Evolutionary conservation across 2,888 invertebrate genomes (phyloP).

Genomic region (Cecidostiba fungosa): DNA sequence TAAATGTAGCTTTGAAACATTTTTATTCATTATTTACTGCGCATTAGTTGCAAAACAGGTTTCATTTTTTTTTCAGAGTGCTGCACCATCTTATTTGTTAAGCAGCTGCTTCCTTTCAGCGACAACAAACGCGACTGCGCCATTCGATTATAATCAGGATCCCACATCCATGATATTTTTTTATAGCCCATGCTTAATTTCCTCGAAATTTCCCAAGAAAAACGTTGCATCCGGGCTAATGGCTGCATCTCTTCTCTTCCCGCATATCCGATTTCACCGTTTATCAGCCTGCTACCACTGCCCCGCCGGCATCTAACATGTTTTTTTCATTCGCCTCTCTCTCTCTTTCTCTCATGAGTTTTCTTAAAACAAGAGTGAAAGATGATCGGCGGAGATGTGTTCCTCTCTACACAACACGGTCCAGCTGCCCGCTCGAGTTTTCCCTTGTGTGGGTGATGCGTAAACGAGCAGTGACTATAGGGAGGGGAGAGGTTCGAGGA

Average conservation of each 20-base stretch:
- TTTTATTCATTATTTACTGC: neutral
- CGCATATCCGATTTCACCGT: constrained; percentile 34
- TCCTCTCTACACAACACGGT: constrained; percentile 11
- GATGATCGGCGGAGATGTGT: constrained; percentile 49
- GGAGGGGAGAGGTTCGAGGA: constrained; percentile 62
- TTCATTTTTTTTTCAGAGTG: too few relatives aligned
- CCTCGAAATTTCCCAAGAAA: constrained; percentile 29
- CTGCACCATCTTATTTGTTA: neutral
- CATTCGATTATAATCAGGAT: neutral
- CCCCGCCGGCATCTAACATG: neutral
- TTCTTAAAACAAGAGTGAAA: constrained; percentile 63
- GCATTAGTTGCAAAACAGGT: neutral
- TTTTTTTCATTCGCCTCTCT: constrained; percentile 11
- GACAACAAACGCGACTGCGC: neutral
- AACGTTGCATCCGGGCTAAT: constrained; percentile 14
- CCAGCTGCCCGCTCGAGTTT: constrained; percentile 55
- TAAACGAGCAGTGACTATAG: neutral
- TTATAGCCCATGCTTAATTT: constrained; percentile 21
- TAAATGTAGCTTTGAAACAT: too few relatives aligned
- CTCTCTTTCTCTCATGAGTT: constrained; percentile 20
- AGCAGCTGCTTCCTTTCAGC: constrained; percentile 22
- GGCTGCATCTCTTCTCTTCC: neutral
- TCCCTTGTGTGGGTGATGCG: constrained; percentile 23
- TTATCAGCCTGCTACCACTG: constrained; percentile 4
- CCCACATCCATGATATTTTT: neutral